A percentile compares a stretch with the other conserved stretches of the same genome.
These are phyloP conservation scores for Podarcis lilfordi DNA, from an alignment of 2,797 vertebrate species.

Conservation along the genomic window DNA sequence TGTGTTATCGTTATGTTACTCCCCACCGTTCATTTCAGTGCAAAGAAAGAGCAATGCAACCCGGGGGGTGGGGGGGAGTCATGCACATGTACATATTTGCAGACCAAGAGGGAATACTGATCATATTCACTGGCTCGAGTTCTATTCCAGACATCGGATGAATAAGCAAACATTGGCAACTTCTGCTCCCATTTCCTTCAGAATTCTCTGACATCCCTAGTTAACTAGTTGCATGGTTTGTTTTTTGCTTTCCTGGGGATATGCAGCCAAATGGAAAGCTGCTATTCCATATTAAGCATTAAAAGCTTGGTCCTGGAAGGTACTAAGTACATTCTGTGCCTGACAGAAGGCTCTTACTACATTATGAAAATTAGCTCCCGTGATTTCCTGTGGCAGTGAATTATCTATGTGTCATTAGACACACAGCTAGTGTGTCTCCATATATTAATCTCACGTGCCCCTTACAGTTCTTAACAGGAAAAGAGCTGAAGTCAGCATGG, in stretches of 20 bases:
- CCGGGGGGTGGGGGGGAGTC: too few species aligned
- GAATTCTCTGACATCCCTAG: background rate
- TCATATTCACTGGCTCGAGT: too few species aligned
- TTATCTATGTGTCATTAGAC: background rate
- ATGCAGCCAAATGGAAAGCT: background rate
- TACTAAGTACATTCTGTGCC: background rate
- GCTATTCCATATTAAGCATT: background rate
- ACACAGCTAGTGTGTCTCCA: background rate
- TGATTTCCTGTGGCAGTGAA: background rate
- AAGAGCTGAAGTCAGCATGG: background rate
- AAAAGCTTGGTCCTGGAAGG: background rate
- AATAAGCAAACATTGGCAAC: too few species aligned
- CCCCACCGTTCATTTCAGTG: too few species aligned
- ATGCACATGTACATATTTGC: background rate
- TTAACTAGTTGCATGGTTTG: too few species aligned
- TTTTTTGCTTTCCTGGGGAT: too few species aligned
- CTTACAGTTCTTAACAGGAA: background rate
- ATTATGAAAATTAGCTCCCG: constrained; percentile 1
- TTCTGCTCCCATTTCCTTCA: too few species aligned
- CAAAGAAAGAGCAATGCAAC: too few species aligned
- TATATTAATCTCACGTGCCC: background rate
- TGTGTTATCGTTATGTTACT: too few species aligned
- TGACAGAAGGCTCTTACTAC: background rate
- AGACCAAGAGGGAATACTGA: background rate
- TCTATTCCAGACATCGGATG: too few species aligned